These are phyloP conservation scores for Phyllotreta cruciferae DNA, from an alignment of 2,888 invertebrate genomes.

Conservation along the genomic window DNA sequence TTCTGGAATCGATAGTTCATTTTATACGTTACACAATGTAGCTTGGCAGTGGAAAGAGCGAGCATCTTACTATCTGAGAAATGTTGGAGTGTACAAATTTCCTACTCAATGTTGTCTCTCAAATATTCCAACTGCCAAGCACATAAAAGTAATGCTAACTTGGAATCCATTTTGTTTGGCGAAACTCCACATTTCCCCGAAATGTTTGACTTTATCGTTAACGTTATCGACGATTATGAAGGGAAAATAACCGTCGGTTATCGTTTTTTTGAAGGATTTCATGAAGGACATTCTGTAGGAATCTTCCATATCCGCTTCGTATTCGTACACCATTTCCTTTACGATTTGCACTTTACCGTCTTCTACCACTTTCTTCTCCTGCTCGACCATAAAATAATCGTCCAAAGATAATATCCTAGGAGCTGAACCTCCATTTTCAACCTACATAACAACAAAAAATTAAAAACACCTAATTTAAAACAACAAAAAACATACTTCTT, in stretches of 20 bases:
- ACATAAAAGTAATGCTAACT: conserved; percentile 68
- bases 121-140: no score
- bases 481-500: conserved; percentile 63
- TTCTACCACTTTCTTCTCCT: conserved; percentile 74
- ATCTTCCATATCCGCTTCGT: conserved; percentile 83
- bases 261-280: conserved; percentile 89
- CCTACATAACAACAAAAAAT: conserved; percentile 51
- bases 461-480: conserved; percentile 1
- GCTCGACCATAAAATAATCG: conserved; percentile 93
- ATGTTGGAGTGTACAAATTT: no score
- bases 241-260: conserved; percentile 88
- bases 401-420: conserved; percentile 92
- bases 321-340: conserved; percentile 86
- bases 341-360: conserved; percentile 75
- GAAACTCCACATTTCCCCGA: conserved; percentile 88
- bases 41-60: no score
- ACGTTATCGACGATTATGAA: conserved; percentile 93
- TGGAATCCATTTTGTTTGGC: conserved; percentile 86
- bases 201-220: conserved; percentile 81
- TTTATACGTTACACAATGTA: no score
- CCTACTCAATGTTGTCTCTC: no score
- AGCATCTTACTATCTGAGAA: no score
- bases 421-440: conserved; percentile 86
- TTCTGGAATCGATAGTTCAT: no score
- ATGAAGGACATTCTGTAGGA: conserved; percentile 81